Conservation (phyloP, 2,888 invertebrate species). For the Drosophila ezoana region DNA sequence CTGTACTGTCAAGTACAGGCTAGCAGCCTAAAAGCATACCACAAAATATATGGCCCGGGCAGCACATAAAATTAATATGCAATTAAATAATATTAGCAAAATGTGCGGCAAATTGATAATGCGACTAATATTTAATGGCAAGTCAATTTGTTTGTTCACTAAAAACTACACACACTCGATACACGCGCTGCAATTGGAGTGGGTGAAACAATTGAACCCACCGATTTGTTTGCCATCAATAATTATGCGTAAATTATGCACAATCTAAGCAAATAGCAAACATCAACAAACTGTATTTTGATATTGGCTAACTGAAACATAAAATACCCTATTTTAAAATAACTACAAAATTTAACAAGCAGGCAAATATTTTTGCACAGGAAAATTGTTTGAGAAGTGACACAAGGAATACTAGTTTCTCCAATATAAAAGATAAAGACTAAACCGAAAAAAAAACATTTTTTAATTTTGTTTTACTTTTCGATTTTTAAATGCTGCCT, state of each 20-base stretch:
- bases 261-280: conserved; percentile 49
- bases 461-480: too few species aligned
- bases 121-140: conserved; percentile 65
- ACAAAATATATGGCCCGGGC: conserved; percentile 39
- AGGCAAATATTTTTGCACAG: not conserved
- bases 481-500: too few species aligned
- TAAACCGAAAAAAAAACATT: too few species aligned
- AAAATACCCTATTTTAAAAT: conserved; percentile 16
- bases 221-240: conserved; percentile 62
- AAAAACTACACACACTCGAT: conserved; percentile 28
- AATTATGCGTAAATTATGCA: conserved; percentile 74
- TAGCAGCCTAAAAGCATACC: conserved; percentile 61
- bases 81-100: conserved; percentile 73
- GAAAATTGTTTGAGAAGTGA: not conserved
- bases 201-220: conserved; percentile 28
- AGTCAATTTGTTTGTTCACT: conserved; percentile 62
- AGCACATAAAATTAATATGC: conserved; percentile 69
- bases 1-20: conserved; percentile 59
- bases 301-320: not conserved
- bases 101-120: conserved; percentile 69
- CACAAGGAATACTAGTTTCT: not conserved
- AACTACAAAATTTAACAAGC: not conserved
- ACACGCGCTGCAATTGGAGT: conserved; percentile 2
- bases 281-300: conserved; percentile 20
- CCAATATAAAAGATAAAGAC: too few species aligned